Evolutionary conservation across 2,888 invertebrate genomes (phyloP), one percentile per base, ranked within the genome.

Genomic region (Parnassius mnemosyne): DNA sequence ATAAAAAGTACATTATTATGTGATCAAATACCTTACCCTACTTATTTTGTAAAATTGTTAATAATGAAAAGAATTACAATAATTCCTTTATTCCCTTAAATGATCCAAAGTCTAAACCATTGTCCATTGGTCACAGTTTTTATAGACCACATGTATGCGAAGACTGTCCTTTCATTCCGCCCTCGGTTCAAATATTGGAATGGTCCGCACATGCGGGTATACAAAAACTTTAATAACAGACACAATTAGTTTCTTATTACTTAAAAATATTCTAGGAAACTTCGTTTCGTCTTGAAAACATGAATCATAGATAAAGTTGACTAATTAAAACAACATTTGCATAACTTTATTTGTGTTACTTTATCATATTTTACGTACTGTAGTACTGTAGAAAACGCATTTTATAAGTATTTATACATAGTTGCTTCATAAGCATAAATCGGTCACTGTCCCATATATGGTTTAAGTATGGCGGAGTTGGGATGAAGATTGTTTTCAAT

Each of bases 401-500:
- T 47, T 47, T 47, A 12, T 5, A n/a, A n/a, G n/a, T n/a, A 13
- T 13, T 13, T 9, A 56, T 25, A 3, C 25, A 5, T 11, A n/a
- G 9, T 47, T 41, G 10, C 42, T 57, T 43, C 12, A 59, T 65
- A 66, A 54, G 44, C 60, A 65, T 63, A 66, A 63, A 64, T 64
- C 62, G 61, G 57, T 51, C 69, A 53, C 60, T 63, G 67, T 67
- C 71, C 67, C 68, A 69, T 65, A 65, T 68, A 71, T 70, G 67
- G 72, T 66, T 74, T 72, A 78, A 74, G 74, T 79, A 79, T 82
- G 81, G 81, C 80, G 81, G 82, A 80, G 81, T 79, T 80, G 77
- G 75, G 77, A 77, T 77, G 79, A 85, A 87, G 88, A 89, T 90
- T 89, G 84, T 81, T 80, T 86, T 88, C 87, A 90, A 90, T 90